Conservation (phyloP, 2,888 invertebrate genomes). For the Oxyteleia sp. region DNA sequence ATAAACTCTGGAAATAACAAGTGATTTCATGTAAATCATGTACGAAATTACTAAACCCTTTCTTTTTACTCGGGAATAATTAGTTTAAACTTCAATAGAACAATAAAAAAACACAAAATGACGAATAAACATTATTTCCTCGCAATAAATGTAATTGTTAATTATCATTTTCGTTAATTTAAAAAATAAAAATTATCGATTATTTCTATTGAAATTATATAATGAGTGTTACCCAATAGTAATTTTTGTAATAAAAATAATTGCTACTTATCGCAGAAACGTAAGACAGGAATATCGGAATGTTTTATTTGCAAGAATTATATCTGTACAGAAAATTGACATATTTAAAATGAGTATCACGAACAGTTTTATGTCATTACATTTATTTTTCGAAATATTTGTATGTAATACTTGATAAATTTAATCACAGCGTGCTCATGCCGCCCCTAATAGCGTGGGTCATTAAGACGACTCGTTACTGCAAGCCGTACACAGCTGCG, state of each 20-base stretch:
- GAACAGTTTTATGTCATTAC: conserved; percentile 68
- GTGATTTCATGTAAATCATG: too few species aligned
- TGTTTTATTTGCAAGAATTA: conserved; percentile 64
- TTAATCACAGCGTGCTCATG: conserved; percentile 72
- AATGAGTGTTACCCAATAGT: conserved; percentile 60
- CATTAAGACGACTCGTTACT: conserved; percentile 68
- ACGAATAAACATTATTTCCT: too few species aligned
- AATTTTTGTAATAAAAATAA: conserved; percentile 63
- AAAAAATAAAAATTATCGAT: conserved; percentile 41
- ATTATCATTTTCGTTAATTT: too few species aligned
- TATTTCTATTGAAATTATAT: conserved; percentile 50
- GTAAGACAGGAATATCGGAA: conserved; percentile 47
- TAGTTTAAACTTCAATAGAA: too few species aligned
- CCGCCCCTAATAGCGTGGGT: conserved; percentile 66
- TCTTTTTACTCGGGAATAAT: too few species aligned
- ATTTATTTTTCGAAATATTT: conserved; percentile 67
- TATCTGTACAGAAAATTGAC: conserved; percentile 67
- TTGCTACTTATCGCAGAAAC: conserved; percentile 49
- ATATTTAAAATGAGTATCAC: conserved; percentile 67
- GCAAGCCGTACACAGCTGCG: conserved; percentile 65
- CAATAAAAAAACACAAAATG: too few species aligned
- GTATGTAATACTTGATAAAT: conserved; percentile 71
- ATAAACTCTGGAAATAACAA: too few species aligned
- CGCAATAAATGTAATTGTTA: too few species aligned
- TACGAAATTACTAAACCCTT: too few species aligned